phyloP scores from a whole-genome alignment of 2,888 invertebrate genomes.

The Drosophila tripunctata region DNA sequence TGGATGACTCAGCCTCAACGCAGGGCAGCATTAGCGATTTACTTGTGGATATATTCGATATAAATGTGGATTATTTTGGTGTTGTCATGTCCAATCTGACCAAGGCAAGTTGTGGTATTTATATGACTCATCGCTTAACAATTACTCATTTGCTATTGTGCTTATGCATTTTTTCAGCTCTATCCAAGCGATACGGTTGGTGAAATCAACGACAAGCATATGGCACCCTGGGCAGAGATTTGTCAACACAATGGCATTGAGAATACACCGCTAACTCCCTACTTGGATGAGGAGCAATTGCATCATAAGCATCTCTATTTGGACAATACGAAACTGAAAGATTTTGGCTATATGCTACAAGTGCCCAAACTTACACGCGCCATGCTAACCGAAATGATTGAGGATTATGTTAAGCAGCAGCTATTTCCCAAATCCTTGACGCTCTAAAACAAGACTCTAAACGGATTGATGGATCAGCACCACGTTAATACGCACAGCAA shows the following conservation, averaged over 20 bases:
- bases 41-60: constrained; percentile 92
- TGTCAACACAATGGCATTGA: constrained; percentile 90
- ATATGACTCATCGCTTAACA: constrained; percentile 31
- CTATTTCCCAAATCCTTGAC: constrained; percentile 91
- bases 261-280: constrained; percentile 95
- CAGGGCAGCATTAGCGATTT: constrained; percentile 93
- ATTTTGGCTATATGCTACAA: constrained; percentile 86
- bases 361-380: constrained; percentile 88
- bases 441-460: constrained; percentile 84
- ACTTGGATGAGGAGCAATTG: constrained; percentile 92
- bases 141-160: constrained; percentile 15
- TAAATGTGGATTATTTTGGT: constrained; percentile 95
- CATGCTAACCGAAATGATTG: constrained; percentile 88
- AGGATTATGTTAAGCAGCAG: constrained; percentile 92
- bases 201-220: constrained; percentile 96
- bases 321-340: constrained; percentile 88
- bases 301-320: constrained; percentile 92
- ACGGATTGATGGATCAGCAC: constrained; percentile 44
- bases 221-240: constrained; percentile 95
- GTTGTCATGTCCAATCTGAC: constrained; percentile 92
- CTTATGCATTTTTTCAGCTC: constrained; percentile 86
- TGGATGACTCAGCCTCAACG: constrained; percentile 92
- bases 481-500: constrained; percentile 65
- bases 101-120: constrained; percentile 86
- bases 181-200: constrained; percentile 93